Evolutionary conservation across 1,140 invertebrate genomes (phyloP), one percentile per base, ranked within the genome.

Genomic region (Drosophila hydei): DNA sequence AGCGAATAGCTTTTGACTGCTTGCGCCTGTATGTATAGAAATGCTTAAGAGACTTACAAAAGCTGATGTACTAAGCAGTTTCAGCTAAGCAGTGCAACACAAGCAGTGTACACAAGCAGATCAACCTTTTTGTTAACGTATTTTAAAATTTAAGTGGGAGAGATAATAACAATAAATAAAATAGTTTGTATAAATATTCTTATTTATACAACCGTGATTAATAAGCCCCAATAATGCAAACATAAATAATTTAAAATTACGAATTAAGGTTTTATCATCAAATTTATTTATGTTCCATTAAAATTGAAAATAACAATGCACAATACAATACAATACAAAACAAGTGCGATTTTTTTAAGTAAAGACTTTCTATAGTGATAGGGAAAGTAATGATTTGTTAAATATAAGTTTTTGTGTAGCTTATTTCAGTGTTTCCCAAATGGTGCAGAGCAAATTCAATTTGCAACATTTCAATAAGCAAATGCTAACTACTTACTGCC

Each of bases 391-490:
- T n/a, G n/a, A n/a, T n/a, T n/a, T n/a, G n/a, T n/a, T n/a, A 27
- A 27, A 21, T 38, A 2, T 8, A n/a, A 38, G 7, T 58, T 27
- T 45, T 58, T 9, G 2, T 16, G 5, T 42, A 67, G 9, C 48
- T 25, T 33, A 58, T 58, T 47, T 23, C 11, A 21, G 18, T 73
- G 45, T 38, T 54, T 23, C 47, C 60, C 38, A 58, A 43, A 48
- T 43, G 25, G 40, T 19, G 21, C 27, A 81, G 58, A 47, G 52
- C 7, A 56, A 79, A 81, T 63, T 83, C 75, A 74, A 67, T 80
- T 74, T 59, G 43, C 65, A 77, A 80, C 80, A 80, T 84, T 84
- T 84, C 81, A 85, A 84, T 84, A 84, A 74, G 69, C 71, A 55
- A 59, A 77, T 71, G 64, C 77, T 87, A 84, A 87, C 80, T 61